Evolutionary conservation across 2,888 invertebrate species (phyloP).

Genomic region (Drosophila birchii): DNA sequence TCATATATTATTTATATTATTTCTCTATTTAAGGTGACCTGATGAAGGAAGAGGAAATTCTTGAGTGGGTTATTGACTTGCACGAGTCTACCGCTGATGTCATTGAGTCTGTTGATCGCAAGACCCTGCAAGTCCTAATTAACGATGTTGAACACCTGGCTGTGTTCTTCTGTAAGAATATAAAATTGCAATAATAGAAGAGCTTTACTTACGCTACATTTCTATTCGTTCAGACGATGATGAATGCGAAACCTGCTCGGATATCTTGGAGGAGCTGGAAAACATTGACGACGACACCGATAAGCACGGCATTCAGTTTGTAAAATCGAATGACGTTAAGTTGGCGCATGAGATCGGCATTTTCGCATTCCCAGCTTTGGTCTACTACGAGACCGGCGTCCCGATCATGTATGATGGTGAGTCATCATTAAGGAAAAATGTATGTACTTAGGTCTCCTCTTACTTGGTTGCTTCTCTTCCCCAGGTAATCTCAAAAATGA

Average conservation of each 20-base stretch:
- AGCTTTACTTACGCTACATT: background rate
- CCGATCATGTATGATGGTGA: conserved; percentile 98
- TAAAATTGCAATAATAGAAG: rapidly evolving
- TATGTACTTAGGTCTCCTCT: background rate
- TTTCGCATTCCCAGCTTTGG: conserved; percentile 95
- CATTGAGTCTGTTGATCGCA: conserved; percentile 95
- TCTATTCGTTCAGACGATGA: conserved; percentile 88
- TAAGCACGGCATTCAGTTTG: conserved; percentile 96
- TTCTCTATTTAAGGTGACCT: conserved; percentile 87
- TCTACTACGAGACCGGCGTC: conserved; percentile 96
- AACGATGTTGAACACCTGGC: conserved; percentile 96
- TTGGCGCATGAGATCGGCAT: conserved; percentile 96
- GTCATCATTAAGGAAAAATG: conserved; percentile 72
- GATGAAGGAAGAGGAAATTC: conserved; percentile 95
- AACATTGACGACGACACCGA: conserved; percentile 97
- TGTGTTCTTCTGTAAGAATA: conserved; percentile 93
- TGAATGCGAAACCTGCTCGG: conserved; percentile 93
- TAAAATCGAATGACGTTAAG: conserved; percentile 95
- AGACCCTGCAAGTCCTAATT: conserved; percentile 94
- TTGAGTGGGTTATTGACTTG: conserved; percentile 95
- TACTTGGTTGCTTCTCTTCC: conserved; percentile 21
- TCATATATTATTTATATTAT: background rate
- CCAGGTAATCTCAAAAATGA: conserved; percentile 96
- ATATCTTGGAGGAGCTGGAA: conserved; percentile 94
- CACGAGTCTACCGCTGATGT: conserved; percentile 94